Evolutionary conservation across 2,797 vertebrate genomes (phyloP).

Genomic region (Enteromius mattozi): DNA sequence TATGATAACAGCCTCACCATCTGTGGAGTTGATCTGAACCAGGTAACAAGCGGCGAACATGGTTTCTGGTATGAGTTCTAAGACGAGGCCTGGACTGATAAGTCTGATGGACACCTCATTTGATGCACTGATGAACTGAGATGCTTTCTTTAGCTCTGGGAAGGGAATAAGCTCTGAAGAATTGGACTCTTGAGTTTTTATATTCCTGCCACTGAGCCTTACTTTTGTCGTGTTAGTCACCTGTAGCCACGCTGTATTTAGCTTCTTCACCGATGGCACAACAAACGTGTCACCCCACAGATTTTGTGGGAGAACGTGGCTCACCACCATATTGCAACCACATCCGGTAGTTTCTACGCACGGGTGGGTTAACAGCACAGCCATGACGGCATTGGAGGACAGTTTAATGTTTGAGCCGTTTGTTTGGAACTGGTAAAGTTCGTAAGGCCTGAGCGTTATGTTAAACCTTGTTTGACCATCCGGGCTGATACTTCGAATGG

Average conservation of each 20-base stretch:
- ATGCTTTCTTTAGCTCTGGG: neutral
- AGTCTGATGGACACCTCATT: conserved; percentile 58
- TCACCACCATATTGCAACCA: conserved; percentile 68
- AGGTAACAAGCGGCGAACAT: conserved; percentile 70
- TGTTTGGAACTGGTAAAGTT: conserved; percentile 56
- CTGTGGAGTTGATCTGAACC: rapidly evolving
- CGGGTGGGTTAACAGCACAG: conserved; percentile 69
- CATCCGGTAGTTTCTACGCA: conserved; percentile 62
- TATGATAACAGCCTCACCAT: conserved; percentile 56
- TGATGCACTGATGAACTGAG: rapidly evolving
- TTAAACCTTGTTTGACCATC: rapidly evolving
- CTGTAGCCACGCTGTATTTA: neutral
- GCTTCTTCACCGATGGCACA: neutral
- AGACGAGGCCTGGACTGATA: conserved; percentile 64
- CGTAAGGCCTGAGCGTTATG: neutral
- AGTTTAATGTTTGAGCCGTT: rapidly evolving
- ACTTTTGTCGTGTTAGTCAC: conserved; percentile 13
- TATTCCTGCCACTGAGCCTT: neutral
- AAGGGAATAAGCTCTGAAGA: neutral
- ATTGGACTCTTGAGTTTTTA: neutral
- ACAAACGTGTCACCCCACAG: conserved; percentile 42
- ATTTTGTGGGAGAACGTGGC: conserved; percentile 52
- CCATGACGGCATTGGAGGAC: neutral
- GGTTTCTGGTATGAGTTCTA: conserved; percentile 67
- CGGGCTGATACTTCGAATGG: rapidly evolving